phyloP scores from a whole-genome alignment of 2,888 invertebrate species.

The Zhengitettix transpicula region DNA sequence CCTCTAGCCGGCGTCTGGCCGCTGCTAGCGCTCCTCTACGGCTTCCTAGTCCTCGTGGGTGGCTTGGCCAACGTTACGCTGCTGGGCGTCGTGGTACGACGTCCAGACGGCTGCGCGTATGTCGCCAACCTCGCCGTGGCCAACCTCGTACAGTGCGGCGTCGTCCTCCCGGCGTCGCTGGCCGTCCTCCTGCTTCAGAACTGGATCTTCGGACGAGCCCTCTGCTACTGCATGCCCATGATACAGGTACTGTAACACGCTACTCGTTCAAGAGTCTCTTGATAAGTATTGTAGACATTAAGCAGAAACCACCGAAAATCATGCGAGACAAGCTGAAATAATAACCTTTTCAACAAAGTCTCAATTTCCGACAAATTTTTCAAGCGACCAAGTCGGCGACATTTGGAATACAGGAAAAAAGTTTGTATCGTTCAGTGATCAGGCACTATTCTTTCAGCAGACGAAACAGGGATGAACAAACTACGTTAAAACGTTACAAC shows the following conservation, averaged over 20 bases:
- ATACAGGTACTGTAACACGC: slow-evolving; percentile 34
- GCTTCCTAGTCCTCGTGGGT: slow-evolving; percentile 36
- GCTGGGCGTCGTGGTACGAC: slow-evolving; percentile 26
- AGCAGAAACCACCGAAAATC: too few species aligned
- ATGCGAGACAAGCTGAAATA: too few species aligned
- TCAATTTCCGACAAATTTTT: too few species aligned
- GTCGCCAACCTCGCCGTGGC: slow-evolving; percentile 48
- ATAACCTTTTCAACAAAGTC: too few species aligned
- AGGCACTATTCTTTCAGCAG: too few species aligned
- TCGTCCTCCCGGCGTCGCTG: slow-evolving; percentile 50
- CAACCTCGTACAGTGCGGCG: slow-evolving; percentile 44
- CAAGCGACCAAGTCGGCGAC: too few species aligned
- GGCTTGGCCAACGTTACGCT: slow-evolving; percentile 40
- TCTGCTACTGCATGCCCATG: slow-evolving; percentile 57
- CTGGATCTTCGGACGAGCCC: slow-evolving; percentile 53
- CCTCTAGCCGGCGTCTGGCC: background rate
- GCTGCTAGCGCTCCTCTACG: slow-evolving; percentile 41
- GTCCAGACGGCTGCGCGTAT: slow-evolving; percentile 43
- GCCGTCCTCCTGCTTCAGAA: slow-evolving; percentile 50
- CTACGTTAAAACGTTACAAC: too few species aligned
- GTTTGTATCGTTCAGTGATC: too few species aligned
- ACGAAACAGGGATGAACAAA: too few species aligned
- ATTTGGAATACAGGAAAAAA: too few species aligned
- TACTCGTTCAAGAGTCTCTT: background rate
- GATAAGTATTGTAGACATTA: too few species aligned